Base-by-base conservation (phyloP, 53 echinoderm and acorn worm species). In the Temnopleurus reevesii region DNA sequence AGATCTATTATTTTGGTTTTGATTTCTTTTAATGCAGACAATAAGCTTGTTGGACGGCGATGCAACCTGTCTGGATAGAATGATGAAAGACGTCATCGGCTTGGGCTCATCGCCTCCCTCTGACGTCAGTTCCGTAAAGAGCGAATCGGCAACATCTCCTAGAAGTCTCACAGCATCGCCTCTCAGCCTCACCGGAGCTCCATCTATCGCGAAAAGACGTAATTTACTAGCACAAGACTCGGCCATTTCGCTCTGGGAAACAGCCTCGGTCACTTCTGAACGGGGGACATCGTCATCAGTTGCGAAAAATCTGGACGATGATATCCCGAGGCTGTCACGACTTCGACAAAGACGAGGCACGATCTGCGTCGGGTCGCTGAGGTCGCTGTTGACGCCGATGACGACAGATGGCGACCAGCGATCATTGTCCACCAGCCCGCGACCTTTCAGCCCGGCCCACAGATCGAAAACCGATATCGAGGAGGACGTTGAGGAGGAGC, bases 401-500 rank as follows among this genome's bases (percentile, higher is more conserved):
- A 26, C 85, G 41, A 17, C 13, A 8, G 7, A 83, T n/a, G n/a
- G 26, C 15, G 2, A 54, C 4, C 12, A 10, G n/a, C 59, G 44
- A 23, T 45, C 85, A 23, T 60, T 46, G 25, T 38, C 44, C 18
- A 15, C 44, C 44, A 85, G 85, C 17, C 85, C 59, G 1, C 4
- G 43, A 4, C 60, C 59, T 13, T 25, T 24, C 23, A 55, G 36
- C 56, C 24, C 53, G 33, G 38, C 12, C 45, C 59, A 81, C 15
- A 59, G 90, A 21, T 81, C 81, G 4, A 59, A 90, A 3, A 34
- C 17, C 46, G 90, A 90, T 46, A 90, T 90, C 36, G 64, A 81
- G 18, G 56, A 81, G 47, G 90, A 63, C 13, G 81, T 90, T 23
- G 90, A 90, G 35, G 90, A 58, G 4, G 82, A 90, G 64, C 46